A percentile compares a stretch with the other conserved stretches of the same genome.
Conservation (phyloP, 2,797 vertebrate genomes). For the Malurus splendens region DNA sequence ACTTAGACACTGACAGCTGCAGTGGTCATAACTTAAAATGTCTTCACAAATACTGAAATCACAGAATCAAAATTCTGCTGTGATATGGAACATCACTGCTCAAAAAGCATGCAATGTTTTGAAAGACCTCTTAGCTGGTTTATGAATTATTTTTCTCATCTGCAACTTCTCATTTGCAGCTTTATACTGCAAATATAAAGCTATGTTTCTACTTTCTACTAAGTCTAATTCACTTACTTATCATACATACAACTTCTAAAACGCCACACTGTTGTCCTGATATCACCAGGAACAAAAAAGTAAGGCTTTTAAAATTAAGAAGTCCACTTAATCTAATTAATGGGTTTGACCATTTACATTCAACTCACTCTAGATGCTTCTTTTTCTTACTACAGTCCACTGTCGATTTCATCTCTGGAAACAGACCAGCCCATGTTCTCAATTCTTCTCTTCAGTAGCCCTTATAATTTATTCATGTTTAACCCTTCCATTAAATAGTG, state of each 20-base stretch:
- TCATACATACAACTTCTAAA: not conserved
- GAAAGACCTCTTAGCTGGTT: not conserved
- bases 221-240: not conserved
- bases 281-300: not conserved
- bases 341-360: not conserved
- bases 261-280: not conserved
- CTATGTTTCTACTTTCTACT: not conserved
- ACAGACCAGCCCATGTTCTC: not conserved
- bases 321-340: not conserved
- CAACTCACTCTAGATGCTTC: not conserved
- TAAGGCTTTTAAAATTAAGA: not conserved
- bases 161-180: not conserved
- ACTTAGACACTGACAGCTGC: constrained; percentile 49
- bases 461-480: not conserved
- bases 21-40: constrained; percentile 38
- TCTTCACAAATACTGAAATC: constrained; percentile 14
- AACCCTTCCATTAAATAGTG: not conserved
- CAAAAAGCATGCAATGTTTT: not conserved
- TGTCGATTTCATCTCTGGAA: not conserved
- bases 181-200: not conserved
- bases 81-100: not conserved
- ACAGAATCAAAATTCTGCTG: not conserved
- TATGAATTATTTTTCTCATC: not conserved
- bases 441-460: not conserved
- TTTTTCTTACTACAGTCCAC: not conserved